Base-by-base conservation (phyloP, 2,888 invertebrate species). In the Sinelater perroti region DNA sequence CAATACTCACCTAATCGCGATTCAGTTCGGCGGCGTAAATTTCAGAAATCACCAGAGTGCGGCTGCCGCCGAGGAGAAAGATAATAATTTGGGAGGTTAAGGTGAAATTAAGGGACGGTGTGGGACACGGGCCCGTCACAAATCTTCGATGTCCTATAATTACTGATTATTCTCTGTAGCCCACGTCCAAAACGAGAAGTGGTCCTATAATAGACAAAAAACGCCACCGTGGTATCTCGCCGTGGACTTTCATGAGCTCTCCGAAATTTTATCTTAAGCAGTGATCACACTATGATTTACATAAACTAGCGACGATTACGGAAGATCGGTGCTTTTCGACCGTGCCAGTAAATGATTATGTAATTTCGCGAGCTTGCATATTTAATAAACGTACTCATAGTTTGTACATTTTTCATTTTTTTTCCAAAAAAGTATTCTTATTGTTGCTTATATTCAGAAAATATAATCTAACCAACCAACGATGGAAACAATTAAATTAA, bases 141-240 rank as follows among this genome's bases (percentile, higher is more conserved):
- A 36, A 35, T 47, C 21, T 47, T 11, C 31, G 21, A 47, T 38
- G 38, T 54, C 46, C 54, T 54, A 54, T 54, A 54, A 45, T 54
- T 45, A 54, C 35, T 53, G 45, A 45, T 38, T 54, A 46, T 54
- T 54, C 36, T 36, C 14, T 26, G 26, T 46, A 36, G 46, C 54
- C 46, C 54, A 45, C 54, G 45, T 46, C 45, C 18, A 33, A 53
- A 53, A n/a, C n/a, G n/a, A n/a, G n/a, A n/a, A 53, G 53, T 55
- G 38, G 38, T 20, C 21, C 38, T 38, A 49, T 40, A 30, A 49
- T 42, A 55, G 55, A 46, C 46, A 36, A 54, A 53, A 46, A 54
- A 54, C 17, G 53, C 45, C 46, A 38, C 38, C 20, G 20, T 11
- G 11, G 6, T 11, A 20, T 20, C 20, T 16, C 7, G 16, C 13